A percentile compares a stretch with the other conserved stretches of the same genome.
Conservation (phyloP, 2,797 vertebrate species). For the Acridotheres tristis region DNA sequence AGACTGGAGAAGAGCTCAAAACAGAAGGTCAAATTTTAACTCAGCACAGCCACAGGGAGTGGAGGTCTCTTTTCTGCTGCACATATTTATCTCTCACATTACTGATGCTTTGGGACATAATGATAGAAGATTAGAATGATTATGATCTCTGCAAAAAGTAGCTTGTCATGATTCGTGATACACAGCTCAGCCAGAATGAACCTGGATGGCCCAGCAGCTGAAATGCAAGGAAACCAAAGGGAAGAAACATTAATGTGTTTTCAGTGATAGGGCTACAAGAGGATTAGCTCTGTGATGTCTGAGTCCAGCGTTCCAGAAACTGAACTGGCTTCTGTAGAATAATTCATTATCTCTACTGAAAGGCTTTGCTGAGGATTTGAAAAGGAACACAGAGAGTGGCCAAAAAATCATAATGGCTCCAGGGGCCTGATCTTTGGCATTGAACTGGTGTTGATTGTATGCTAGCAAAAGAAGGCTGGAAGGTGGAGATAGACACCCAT, state of each 20-base stretch:
- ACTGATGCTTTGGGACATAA: not conserved
- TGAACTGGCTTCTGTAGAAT: not conserved
- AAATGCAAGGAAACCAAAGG: not conserved
- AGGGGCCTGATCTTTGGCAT: not conserved
- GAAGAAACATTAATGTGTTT: not conserved
- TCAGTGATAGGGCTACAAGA: not conserved
- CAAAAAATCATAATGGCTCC: not conserved
- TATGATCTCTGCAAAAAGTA: not conserved
- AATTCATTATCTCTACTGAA: constrained; percentile 32
- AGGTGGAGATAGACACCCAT: not conserved
- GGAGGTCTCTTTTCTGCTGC: not conserved
- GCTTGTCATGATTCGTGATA: not conserved
- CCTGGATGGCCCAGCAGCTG: not conserved
- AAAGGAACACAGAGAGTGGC: not conserved
- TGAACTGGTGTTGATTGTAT: not conserved
- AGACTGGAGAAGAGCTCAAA: not conserved
- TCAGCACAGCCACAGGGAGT: not conserved
- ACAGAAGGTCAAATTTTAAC: not conserved
- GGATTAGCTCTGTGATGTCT: constrained; percentile 56
- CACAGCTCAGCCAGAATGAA: not conserved
- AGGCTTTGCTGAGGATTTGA: constrained; percentile 3
- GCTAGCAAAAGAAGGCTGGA: not conserved
- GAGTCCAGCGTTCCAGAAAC: constrained; percentile 28
- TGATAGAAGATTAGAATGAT: not conserved
- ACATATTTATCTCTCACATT: constrained; percentile 27